Conservation (phyloP, 2,113 vertebrate genomes). For the Halichoerus grypus region DNA sequence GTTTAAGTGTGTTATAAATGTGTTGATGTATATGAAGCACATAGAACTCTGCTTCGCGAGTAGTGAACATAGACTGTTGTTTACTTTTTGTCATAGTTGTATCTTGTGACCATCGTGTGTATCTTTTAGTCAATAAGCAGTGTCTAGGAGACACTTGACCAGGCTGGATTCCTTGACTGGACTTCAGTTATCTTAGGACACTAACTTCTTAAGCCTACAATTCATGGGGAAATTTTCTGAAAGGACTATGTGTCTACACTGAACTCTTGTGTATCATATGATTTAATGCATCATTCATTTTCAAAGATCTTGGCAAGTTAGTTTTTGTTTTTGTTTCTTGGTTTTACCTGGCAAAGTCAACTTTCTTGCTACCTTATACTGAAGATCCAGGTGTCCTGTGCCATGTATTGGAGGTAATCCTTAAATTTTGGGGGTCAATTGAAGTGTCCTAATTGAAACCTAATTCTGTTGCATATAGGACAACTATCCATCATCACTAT, state of each 20-base stretch:
- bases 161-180: not conserved
- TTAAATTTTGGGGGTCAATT: not conserved
- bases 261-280: not conserved
- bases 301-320: not conserved
- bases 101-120: not conserved
- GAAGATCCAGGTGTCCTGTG: not conserved
- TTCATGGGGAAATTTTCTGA: not conserved
- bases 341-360: not conserved
- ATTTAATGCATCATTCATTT: not conserved
- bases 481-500: too few species aligned
- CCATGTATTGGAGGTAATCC: not conserved
- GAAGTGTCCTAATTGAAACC: not conserved
- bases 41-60: not conserved
- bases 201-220: not conserved
- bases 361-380: not conserved
- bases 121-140: not conserved
- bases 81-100: not conserved
- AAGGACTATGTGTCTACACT: not conserved
- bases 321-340: not conserved
- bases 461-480: not conserved
- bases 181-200: not conserved
- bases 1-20: not conserved
- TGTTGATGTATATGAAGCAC: not conserved
- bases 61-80: not conserved
- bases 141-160: not conserved